Evolutionary conservation across 2,113 vertebrate species (phyloP).

Genomic region (Thinocorus orbignyianus): DNA sequence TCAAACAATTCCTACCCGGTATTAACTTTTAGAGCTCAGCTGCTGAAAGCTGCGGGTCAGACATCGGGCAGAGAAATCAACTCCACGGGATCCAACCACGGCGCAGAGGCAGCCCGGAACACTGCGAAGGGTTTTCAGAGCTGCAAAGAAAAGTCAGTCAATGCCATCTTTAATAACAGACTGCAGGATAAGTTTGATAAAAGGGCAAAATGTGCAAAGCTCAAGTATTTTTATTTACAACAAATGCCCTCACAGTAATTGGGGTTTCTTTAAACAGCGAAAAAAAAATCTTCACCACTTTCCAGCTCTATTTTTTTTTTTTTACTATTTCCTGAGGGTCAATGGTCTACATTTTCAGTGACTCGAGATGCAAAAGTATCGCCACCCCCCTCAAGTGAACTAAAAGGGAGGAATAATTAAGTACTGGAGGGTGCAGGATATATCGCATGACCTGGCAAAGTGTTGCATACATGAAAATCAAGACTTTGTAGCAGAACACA

Average conservation of each 20-base stretch:
- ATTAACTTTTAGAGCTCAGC: not conserved
- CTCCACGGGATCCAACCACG: not conserved
- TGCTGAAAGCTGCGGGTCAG: not conserved
- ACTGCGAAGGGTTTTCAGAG: not conserved
- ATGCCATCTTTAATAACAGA: not conserved
- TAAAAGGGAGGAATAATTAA: not conserved
- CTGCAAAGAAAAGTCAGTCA: not conserved
- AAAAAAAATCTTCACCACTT: not conserved
- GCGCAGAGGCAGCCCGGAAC: not conserved
- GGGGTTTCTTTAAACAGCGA: not conserved
- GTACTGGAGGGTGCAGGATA: not conserved
- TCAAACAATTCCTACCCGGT: not conserved
- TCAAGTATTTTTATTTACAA: not conserved
- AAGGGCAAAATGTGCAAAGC: not conserved
- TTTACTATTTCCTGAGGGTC: not conserved
- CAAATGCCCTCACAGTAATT: not conserved
- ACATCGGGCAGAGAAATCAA: not conserved
- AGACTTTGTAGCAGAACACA: not conserved
- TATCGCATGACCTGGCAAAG: not conserved
- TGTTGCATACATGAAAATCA: not conserved
- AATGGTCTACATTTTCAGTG: not conserved
- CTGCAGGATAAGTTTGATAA: not conserved
- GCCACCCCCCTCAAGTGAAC: not conserved
- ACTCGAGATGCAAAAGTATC: not conserved
- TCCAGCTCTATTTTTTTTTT: not conserved